A percentile compares a stretch with the other conserved stretches of the same genome.
phyloP scores from a whole-genome alignment of 2,888 invertebrate species.

The Drosophila robusta region DNA sequence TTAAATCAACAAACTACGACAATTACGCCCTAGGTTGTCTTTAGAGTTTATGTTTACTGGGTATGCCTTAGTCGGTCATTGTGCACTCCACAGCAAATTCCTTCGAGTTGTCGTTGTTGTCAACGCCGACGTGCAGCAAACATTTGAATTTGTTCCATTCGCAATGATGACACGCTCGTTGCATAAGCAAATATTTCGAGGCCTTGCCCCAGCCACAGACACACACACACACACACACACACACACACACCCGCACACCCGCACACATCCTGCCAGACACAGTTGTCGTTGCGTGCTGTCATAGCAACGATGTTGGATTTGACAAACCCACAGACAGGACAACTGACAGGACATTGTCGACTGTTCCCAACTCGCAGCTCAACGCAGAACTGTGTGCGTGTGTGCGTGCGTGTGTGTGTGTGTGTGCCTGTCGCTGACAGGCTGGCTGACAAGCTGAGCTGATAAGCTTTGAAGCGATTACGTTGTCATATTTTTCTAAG shows the following conservation, averaged over 20 bases:
- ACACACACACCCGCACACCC: background rate
- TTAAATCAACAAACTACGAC: too few species aligned
- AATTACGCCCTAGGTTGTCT: too few species aligned
- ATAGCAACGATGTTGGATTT: slow-evolving; percentile 60
- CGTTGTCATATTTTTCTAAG: slow-evolving; percentile 18
- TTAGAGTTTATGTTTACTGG: background rate
- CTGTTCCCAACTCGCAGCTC: slow-evolving; percentile 20
- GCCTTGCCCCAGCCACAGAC: slow-evolving; percentile 16
- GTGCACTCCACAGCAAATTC: background rate
- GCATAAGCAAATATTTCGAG: slow-evolving; percentile 78
- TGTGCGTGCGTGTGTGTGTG: background rate
- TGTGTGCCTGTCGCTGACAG: slow-evolving; percentile 33
- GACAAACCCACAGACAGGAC: slow-evolving; percentile 54
- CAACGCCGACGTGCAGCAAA: slow-evolving; percentile 55
- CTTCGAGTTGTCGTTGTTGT: slow-evolving; percentile 37
- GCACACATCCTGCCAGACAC: slow-evolving; percentile 44
- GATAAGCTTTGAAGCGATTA: slow-evolving; percentile 48
- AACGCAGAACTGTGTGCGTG: background rate
- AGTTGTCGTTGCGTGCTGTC: slow-evolving; percentile 66
- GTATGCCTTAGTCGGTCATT: background rate
- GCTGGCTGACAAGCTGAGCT: slow-evolving; percentile 40
- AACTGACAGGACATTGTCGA: slow-evolving; percentile 61
- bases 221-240: background rate
- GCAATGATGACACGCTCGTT: slow-evolving; percentile 76
- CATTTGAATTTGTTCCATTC: slow-evolving; percentile 73